Evolutionary conservation across 2,888 invertebrate genomes (phyloP).

Genomic region (Ichneumoninae sp.): DNA sequence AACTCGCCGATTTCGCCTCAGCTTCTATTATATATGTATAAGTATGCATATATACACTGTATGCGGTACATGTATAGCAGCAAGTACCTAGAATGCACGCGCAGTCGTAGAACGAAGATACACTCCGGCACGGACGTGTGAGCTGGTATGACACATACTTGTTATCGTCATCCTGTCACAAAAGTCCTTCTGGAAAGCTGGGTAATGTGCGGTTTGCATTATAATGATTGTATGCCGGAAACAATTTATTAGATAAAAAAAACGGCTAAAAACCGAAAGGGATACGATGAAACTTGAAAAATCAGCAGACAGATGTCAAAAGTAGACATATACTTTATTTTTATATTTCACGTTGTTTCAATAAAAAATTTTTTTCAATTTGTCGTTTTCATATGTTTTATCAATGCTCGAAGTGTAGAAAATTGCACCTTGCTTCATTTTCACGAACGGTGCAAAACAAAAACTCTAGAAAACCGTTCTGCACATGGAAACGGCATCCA

Average conservation of each 20-base stretch:
- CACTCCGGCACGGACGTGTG: slow-evolving; percentile 18
- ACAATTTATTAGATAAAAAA: neutral
- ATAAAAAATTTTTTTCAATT: too few relatives aligned
- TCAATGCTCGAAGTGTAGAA: too few relatives aligned
- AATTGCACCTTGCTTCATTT: too few relatives aligned
- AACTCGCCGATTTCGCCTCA: slow-evolving; percentile 69
- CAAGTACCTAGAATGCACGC: neutral
- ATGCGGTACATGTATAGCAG: neutral
- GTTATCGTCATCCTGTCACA: slow-evolving; percentile 49
- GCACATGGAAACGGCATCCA: too few relatives aligned
- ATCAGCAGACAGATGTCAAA: neutral
- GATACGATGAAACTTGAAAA: neutral
- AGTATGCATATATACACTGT: neutral
- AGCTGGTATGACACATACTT: slow-evolving; percentile 41
- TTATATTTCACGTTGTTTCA: too few relatives aligned
- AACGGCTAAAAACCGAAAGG: neutral
- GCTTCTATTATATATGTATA: slow-evolving; percentile 59
- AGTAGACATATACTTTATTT: too few relatives aligned
- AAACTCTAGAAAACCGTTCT: too few relatives aligned
- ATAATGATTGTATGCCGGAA: neutral
- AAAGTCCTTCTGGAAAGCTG: slow-evolving; percentile 7
- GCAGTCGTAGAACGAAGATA: slow-evolving; percentile 41
- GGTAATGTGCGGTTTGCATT: neutral
- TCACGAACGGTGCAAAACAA: too few relatives aligned
- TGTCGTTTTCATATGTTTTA: too few relatives aligned